Conservation (phyloP, 2,888 invertebrate genomes). For the Leptopilina myrica region DNA sequence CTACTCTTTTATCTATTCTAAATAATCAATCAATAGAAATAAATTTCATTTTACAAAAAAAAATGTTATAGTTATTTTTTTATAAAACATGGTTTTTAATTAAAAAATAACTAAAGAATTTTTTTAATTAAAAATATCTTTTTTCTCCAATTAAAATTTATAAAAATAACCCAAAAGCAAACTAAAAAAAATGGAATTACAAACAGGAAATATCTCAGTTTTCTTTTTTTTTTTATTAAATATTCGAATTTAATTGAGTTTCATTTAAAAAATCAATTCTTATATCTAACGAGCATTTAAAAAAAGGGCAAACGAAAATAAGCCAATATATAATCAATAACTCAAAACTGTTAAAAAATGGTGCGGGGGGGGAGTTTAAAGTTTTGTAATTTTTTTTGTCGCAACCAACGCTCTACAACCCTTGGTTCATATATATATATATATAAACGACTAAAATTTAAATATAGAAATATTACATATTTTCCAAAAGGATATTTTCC, state of each 20-base stretch:
- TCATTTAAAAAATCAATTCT: slow-evolving; percentile 7
- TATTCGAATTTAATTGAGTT: slow-evolving; percentile 25
- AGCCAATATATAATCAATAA: slow-evolving; percentile 40
- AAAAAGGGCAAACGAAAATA: slow-evolving; percentile 10
- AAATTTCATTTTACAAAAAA: too few relatives aligned
- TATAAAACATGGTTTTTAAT: too few relatives aligned
- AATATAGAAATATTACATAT: slow-evolving; percentile 12
- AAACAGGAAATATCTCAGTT: too few relatives aligned
- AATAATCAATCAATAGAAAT: too few relatives aligned
- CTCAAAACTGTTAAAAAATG: slow-evolving; percentile 7
- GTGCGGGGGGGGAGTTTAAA: neutral
- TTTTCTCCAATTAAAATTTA: too few relatives aligned
- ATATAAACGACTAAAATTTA: neutral
- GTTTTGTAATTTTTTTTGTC: slow-evolving; percentile 27
- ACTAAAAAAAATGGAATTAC: too few relatives aligned
- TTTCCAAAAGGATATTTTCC: neutral
- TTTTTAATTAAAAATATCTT: too few relatives aligned
- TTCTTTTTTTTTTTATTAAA: neutral
- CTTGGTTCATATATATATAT: neutral
- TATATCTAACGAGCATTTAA: slow-evolving; percentile 19
- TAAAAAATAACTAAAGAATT: too few relatives aligned
- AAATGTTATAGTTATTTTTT: too few relatives aligned
- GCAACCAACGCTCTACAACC: too few relatives aligned
- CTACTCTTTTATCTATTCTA: too few relatives aligned
- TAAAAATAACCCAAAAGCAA: too few relatives aligned